Evolutionary conservation across 1,140 invertebrate species (phyloP), one percentile per base, ranked within the genome.

Genomic region (Panagrolaimus sp.): DNA sequence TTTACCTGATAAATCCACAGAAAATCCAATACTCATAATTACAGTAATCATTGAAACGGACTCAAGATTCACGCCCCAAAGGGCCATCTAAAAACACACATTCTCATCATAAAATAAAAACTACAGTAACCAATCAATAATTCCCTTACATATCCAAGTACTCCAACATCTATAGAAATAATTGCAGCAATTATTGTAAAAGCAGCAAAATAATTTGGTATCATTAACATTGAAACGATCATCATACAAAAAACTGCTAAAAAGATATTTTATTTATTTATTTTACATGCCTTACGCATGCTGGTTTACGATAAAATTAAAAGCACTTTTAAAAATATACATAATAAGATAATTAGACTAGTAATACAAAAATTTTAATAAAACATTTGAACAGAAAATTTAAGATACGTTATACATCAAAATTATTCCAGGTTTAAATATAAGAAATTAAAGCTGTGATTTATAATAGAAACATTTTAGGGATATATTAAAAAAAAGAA

Each of bases 31-130:
- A n/a, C 89, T 90, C 65, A 94, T 85, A 76, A 92, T 90, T 10
- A 85, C 78, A 14, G 83, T 83, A 45, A 94, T 91, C 82, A 90
- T 91, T 43, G 91, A 90, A 32, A 91, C 90, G 55, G 91, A 89
- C 79, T 93, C 91, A 46, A 94, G 89, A 4, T 90, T 91, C 65
- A 92, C 86, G 8, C 89, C 91, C 91, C 91, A 89, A 68, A 88
- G 88, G 69, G 88, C 88, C 89, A 94, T 91, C 74, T 89, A 89
- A 3, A 91, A 91, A 71, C n/a, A n/a, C n/a, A n/a, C n/a, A n/a
- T n/a, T n/a, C n/a, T 89, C 88, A 44, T 93, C 90, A 84, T n/a
- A 70, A 84, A 84, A 6, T 14, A 72, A 71, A 8, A 38, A 43
- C 38, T 45, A 21, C 1, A 38, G 63, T 8, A 43, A 24, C n/a